Conservation (phyloP, 2,113 vertebrate genomes). For the Sebastes schlegelii region DNA sequence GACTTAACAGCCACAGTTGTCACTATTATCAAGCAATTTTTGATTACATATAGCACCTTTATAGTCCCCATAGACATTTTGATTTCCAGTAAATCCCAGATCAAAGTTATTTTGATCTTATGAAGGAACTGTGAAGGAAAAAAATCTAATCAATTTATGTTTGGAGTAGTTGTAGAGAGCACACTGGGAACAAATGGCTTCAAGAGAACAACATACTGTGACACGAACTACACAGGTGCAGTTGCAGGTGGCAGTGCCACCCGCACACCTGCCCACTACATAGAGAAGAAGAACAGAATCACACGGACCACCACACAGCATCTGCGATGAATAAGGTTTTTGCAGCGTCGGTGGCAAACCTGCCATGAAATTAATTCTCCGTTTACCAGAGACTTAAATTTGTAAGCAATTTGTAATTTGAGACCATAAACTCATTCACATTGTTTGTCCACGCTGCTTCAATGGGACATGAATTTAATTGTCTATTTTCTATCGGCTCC, state of each 20-base stretch:
- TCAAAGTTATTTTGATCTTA: not conserved
- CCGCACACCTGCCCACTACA: conserved; percentile 18
- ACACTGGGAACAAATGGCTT: conserved; percentile 23
- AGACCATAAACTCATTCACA: conserved; percentile 8
- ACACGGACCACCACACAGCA: not conserved
- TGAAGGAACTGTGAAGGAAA: not conserved
- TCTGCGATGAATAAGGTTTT: not conserved
- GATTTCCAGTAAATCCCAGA: not conserved
- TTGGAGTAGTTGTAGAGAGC: not conserved
- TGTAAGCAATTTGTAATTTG: conserved; percentile 31
- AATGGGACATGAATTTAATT: conserved; percentile 38
- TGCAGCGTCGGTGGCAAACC: conserved; percentile 8
- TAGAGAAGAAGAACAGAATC: not conserved
- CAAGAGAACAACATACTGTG: conserved; percentile 5
- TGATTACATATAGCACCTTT: no score
- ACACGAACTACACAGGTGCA: conserved; percentile 39
- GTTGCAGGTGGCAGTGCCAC: conserved; percentile 35
- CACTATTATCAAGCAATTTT: no score
- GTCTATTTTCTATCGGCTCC: conserved; percentile 8
- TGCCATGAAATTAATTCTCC: conserved; percentile 32
- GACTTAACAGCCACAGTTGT: no score
- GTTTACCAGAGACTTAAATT: conserved; percentile 31
- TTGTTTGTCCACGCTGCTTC: conserved; percentile 28
- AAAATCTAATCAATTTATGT: not conserved
- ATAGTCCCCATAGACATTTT: not conserved